A percentile compares a stretch with the other conserved stretches of the same genome.
These are phyloP conservation scores for Stegana nigrithorax DNA, from an alignment of 2,888 invertebrate species.

Conservation along the genomic window DNA sequence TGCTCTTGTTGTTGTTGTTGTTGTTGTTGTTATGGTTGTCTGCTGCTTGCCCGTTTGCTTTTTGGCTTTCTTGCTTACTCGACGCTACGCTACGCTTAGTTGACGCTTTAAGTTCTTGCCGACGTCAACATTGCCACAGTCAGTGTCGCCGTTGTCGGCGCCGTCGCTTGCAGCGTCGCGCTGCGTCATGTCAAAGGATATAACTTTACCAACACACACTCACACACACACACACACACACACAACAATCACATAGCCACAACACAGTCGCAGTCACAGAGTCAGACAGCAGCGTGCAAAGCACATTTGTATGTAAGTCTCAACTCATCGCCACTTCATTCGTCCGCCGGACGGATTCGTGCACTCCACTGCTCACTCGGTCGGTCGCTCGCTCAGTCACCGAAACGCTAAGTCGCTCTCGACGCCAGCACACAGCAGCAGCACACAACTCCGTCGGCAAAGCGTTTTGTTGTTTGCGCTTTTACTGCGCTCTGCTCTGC, in stretches of 20 bases:
- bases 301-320: conserved; percentile 60
- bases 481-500: too few species aligned
- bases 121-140: conserved; percentile 25
- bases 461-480: conserved; percentile 3
- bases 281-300: conserved; percentile 18
- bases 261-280: conserved; percentile 43
- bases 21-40: too few species aligned
- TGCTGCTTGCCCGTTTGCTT: neutral
- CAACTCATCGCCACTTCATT: conserved; percentile 17
- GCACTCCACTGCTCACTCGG: conserved; percentile 1
- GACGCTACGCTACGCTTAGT: conserved; percentile 7
- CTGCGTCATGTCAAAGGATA: conserved; percentile 65
- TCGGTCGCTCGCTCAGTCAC: neutral
- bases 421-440: conserved; percentile 19
- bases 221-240: conserved; percentile 24
- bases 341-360: conserved; percentile 12
- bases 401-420: neutral
- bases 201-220: conserved; percentile 56
- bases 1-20: too few species aligned
- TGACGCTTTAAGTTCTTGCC: conserved; percentile 23
- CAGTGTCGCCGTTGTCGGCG: conserved; percentile 18
- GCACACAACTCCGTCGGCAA: neutral
- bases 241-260: conserved; percentile 49
- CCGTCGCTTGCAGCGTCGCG: conserved; percentile 33
- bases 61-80: neutral